phyloP scores from a whole-genome alignment of 2,113 vertebrate species.

The Arvicanthis niloticus region DNA sequence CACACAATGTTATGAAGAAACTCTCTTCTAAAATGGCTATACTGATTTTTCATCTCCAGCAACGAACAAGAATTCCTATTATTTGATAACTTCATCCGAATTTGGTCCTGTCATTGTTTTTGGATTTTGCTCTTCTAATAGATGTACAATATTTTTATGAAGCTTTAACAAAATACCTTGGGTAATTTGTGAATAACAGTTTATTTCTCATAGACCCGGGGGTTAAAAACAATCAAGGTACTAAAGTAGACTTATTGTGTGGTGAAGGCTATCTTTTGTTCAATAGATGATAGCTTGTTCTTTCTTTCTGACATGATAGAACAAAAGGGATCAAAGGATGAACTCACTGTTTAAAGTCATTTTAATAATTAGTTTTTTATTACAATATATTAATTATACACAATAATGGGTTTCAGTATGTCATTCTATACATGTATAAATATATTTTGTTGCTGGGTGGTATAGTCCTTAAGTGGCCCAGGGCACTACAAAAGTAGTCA shows the following conservation, averaged over 20 bases:
- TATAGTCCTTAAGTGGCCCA: not conserved
- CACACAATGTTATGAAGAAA: not conserved
- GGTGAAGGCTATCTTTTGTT: not conserved
- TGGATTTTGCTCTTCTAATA: not conserved
- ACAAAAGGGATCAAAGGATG: not conserved
- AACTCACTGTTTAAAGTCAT: not conserved
- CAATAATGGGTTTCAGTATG: not conserved
- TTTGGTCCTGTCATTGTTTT: not conserved
- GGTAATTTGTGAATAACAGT: not conserved
- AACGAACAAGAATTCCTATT: not conserved
- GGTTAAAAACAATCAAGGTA: not conserved
- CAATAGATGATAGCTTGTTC: not conserved
- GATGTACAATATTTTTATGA: not conserved
- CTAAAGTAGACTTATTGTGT: not conserved
- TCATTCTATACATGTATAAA: not conserved
- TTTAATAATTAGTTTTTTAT: not conserved
- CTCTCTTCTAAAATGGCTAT: not conserved
- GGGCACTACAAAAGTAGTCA: too few species aligned
- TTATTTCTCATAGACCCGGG: not conserved
- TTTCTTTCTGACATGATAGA: not conserved
- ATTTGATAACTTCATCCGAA: not conserved
- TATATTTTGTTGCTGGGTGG: not conserved
- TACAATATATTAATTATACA: not conserved
- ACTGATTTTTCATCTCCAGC: not conserved
- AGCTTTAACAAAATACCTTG: slow-evolving; percentile 1